Evolutionary conservation across 2,888 invertebrate genomes (phyloP).

Genomic region (Leucoptera coffeella): DNA sequence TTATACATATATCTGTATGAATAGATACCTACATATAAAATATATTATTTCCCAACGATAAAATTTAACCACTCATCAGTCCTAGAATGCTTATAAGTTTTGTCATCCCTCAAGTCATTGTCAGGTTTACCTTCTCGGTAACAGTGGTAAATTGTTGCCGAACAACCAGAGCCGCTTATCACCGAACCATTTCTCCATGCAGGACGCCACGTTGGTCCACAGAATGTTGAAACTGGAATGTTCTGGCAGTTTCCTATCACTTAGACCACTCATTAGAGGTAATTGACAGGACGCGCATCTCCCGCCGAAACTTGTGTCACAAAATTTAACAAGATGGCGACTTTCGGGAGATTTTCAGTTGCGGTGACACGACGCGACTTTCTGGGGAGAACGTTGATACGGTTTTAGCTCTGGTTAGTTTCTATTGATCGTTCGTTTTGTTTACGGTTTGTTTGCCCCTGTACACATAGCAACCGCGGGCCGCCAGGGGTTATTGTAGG

Average conservation of each 20-base stretch:
- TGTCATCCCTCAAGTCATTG: too few relatives aligned
- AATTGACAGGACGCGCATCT: slow-evolving; percentile 18
- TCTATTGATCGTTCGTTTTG: slow-evolving; percentile 43
- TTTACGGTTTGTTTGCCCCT: slow-evolving; percentile 41
- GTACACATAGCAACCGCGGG: slow-evolving; percentile 47
- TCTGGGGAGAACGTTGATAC: slow-evolving; percentile 19
- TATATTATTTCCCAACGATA: too few relatives aligned
- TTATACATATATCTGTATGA: too few relatives aligned
- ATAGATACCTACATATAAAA: too few relatives aligned
- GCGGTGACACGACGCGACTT: too few relatives aligned
- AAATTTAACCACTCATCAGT: too few relatives aligned
- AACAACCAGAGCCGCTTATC: slow-evolving; percentile 88
- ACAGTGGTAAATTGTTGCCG: slow-evolving; percentile 79
- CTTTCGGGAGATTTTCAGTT: too few relatives aligned
- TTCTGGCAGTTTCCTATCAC: too few relatives aligned
- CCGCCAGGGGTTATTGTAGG: slow-evolving; percentile 23
- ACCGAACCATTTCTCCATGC: slow-evolving; percentile 92
- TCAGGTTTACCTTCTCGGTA: slow-evolving; percentile 80
- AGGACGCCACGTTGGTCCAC: slow-evolving; percentile 47
- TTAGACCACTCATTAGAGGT: slow-evolving; percentile 38
- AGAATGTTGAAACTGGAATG: slow-evolving; percentile 26
- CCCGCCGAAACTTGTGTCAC: slow-evolving; percentile 16
- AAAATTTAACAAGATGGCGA: too few relatives aligned
- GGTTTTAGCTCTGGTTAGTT: slow-evolving; percentile 26
- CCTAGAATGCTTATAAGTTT: too few relatives aligned